Conservation (phyloP, 37 sponge, comb jelly and placozoan species). For the Petrosia ficiformis region DNA sequence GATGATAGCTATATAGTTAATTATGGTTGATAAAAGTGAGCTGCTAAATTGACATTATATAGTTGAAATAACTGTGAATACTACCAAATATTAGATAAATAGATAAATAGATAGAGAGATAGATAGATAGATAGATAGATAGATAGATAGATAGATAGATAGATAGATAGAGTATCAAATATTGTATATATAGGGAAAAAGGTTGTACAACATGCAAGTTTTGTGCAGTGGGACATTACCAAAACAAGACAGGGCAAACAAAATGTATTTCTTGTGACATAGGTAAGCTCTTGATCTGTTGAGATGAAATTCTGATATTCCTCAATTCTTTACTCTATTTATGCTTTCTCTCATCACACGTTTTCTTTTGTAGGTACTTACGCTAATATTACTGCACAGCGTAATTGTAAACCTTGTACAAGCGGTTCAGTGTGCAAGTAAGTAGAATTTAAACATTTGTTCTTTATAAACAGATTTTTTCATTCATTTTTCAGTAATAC, state of each 20-base stretch:
- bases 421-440: background rate
- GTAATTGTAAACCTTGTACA: background rate
- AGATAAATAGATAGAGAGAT: too few relatives aligned
- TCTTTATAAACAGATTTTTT: background rate
- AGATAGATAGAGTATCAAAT: too few relatives aligned
- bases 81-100: too few relatives aligned
- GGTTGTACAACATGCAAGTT: background rate
- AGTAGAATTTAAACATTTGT: background rate
- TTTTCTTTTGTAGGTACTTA: background rate
- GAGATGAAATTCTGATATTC: too few relatives aligned
- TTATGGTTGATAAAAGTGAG: too few relatives aligned
- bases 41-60: too few relatives aligned
- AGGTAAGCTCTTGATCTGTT: too few relatives aligned
- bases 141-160: too few relatives aligned
- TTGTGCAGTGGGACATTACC: background rate
- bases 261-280: background rate
- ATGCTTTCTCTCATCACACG: background rate
- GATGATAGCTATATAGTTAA: too few relatives aligned
- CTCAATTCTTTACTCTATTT: background rate
- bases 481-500: background rate
- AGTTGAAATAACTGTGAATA: too few relatives aligned
- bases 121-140: too few relatives aligned
- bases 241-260: background rate
- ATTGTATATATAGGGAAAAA: background rate
- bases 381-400: background rate